Base-by-base conservation (phyloP, 2,113 vertebrate genomes). In the Cyanistes caeruleus region DNA sequence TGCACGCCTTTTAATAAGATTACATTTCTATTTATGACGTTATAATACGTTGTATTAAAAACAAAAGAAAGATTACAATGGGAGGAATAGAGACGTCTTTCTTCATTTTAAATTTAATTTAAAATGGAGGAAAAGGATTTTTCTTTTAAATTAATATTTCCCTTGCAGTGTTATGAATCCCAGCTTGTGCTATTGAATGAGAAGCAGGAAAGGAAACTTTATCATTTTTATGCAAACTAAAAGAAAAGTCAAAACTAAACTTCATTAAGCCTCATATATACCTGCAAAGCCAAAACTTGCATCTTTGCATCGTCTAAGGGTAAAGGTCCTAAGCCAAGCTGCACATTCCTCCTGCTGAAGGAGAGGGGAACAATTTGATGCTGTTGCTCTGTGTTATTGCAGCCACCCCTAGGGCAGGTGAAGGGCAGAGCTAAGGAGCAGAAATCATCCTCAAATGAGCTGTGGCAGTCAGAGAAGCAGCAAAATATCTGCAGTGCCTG, bases 71-170 rank as follows among this genome's bases (percentile, higher is more conserved):
- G 33, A 90, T 88, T 94, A 96, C 33, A 28, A 48, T 6, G 33
- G 75, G 68, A 94, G 30, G 43, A 95, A 74, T 3, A 82, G 92
- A 90, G 51, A 80, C 55, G 75, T 83, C 92, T 94, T 91, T 74
- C 87, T 94, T 96, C 75, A 90, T 94, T 94, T 96, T 79, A 95
- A 85, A 94, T 96, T 95, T 94, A 95, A 96, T 95, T 94, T 96
- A 23, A 97, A 95, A 81, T 86, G 52, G 41, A 95, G 18, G 59
- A 65, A 96, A 95, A 95, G 87, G 91, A 92, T 93, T 94, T 96
- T 94, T 95, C 82, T 94, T 93, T 83, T 70, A 88, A 95, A 96
- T 96, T 94, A 95, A 63, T 94, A 93, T 93, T 95, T 94, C 49
- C 51, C 33, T 93, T 68, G 35, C 90, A 77, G 30, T n/a, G 25